These are phyloP conservation scores for Nomada flava DNA, from an alignment of 2,888 invertebrate species.

Conservation along the genomic window DNA sequence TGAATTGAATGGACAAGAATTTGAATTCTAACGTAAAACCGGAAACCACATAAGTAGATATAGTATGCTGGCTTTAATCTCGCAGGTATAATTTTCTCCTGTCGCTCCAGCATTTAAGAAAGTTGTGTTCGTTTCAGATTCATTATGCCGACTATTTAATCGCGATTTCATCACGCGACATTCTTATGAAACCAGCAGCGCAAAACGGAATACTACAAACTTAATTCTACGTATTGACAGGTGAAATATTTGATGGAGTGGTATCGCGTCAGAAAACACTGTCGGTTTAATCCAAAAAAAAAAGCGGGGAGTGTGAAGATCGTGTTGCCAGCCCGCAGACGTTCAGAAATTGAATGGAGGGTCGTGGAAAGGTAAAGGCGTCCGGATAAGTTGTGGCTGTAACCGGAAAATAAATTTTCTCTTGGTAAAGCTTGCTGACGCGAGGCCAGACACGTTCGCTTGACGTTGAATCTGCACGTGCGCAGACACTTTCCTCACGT, in stretches of 20 bases:
- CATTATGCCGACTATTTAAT: too few relatives aligned
- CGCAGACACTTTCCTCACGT: slow-evolving; percentile 13
- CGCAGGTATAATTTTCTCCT: too few relatives aligned
- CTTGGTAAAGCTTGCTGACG: slow-evolving; percentile 52
- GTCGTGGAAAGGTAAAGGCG: slow-evolving; percentile 52
- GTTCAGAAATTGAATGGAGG: slow-evolving; percentile 68
- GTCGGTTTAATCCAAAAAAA: slow-evolving; percentile 31
- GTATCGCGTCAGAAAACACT: not conserved
- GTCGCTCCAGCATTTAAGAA: too few relatives aligned
- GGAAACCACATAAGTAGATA: too few relatives aligned
- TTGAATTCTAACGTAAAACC: too few relatives aligned
- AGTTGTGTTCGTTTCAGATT: too few relatives aligned
- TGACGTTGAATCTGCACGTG: slow-evolving; percentile 35
- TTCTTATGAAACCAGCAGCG: too few relatives aligned
- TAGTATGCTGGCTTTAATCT: too few relatives aligned
- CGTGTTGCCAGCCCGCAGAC: slow-evolving; percentile 39
- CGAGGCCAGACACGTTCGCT: slow-evolving; percentile 49
- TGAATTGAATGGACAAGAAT: too few relatives aligned
- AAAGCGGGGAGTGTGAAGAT: slow-evolving; percentile 36
- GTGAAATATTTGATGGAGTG: not conserved
- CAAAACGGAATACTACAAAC: too few relatives aligned
- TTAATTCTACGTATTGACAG: not conserved
- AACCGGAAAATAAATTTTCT: slow-evolving; percentile 70
- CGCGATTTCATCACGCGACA: too few relatives aligned
- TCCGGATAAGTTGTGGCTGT: slow-evolving; percentile 65